Evolutionary conservation across 1,140 invertebrate species (phyloP).

Genomic region (Agrilus planipennis): DNA sequence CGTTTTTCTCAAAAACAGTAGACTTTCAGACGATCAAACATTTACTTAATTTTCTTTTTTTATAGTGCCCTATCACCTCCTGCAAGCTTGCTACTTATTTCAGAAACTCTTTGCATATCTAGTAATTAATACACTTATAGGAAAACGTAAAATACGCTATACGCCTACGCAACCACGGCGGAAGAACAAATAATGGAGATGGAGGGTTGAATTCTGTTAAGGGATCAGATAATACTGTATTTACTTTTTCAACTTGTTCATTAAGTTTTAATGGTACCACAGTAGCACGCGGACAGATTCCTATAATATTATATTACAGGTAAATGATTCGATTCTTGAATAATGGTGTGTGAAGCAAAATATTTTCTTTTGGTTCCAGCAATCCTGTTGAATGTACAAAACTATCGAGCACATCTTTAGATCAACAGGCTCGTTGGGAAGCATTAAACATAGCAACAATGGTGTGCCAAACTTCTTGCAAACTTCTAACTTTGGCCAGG

Average conservation of each 20-base stretch:
- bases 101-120: too few relatives aligned
- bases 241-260: slow-evolving; percentile 84
- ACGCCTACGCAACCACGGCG: slow-evolving; percentile 80
- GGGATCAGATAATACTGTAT: slow-evolving; percentile 84
- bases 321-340: slow-evolving; percentile 11
- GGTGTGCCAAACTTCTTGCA: slow-evolving; percentile 59
- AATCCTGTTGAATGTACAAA: slow-evolving; percentile 54
- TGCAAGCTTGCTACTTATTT: too few relatives aligned
- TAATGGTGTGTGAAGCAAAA: neutral
- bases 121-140: too few relatives aligned
- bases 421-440: slow-evolving; percentile 59
- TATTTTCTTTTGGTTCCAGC: slow-evolving; percentile 28
- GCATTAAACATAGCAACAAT: slow-evolving; percentile 58
- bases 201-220: slow-evolving; percentile 74
- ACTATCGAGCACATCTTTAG: slow-evolving; percentile 51
- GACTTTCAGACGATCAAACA: too few relatives aligned
- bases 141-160: slow-evolving; percentile 84
- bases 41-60: too few relatives aligned
- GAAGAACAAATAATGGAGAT: slow-evolving; percentile 85
- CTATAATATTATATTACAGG: slow-evolving; percentile 83
- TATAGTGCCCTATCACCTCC: too few relatives aligned
- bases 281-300: slow-evolving; percentile 86
- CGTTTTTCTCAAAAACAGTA: too few relatives aligned
- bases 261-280: slow-evolving; percentile 93
- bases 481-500: slow-evolving; percentile 57